Base-by-base conservation (phyloP, 2,888 invertebrate species). In the Drosophila kanekoi region DNA sequence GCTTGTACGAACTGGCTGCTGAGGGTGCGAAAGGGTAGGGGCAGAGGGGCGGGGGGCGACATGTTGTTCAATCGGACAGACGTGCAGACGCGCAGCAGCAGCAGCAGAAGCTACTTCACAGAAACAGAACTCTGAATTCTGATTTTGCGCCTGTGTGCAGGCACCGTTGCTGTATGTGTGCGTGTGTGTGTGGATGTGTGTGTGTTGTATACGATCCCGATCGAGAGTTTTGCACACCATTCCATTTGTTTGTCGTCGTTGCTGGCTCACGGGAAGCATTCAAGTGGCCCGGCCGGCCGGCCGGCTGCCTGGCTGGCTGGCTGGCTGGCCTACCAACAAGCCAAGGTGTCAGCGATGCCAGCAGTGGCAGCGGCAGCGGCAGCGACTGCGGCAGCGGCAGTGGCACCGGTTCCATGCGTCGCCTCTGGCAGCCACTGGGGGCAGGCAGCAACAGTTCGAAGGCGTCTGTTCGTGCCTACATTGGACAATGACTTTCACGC, bases 401-500 rank as follows among this genome's bases (percentile, higher is more conserved):
- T 32, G 40, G 59, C 72, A 76, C 63, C 72, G 70, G 71, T 70
- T 70, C 41, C 51, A 53, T 45, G 49, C 37, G 52, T 37, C 40
- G 33, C 47, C 78, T 62, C 68, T 38, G 56, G 23, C 5, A 54
- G 47, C 11, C 37, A 9, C 45, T 43, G 40, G 38, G 40, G 6
- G 40, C n/a, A 41, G 10, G 45, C 51, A 37, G 8, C 61, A 47
- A 44, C 28, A 28, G 28, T 28, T 51, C 38, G 8, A n/a, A 52
- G 52, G 40, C 51, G 43, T 77, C 45, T 48, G 47, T 64, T 52
- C 69, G 66, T 65, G 64, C 47, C 49, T 44, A 58, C 60, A 63
- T 70, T 83, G 84, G 69, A 88, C 87, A 83, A 87, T 89, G 87
- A 85, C 89, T 85, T 85, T 89, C 86, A 85, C 87, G 87, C 89